A percentile compares a stretch with the other conserved stretches of the same genome.
These are phyloP conservation scores for Lampris megalopsis DNA, from an alignment of 2,113 vertebrate genomes.

Conservation along the genomic window DNA sequence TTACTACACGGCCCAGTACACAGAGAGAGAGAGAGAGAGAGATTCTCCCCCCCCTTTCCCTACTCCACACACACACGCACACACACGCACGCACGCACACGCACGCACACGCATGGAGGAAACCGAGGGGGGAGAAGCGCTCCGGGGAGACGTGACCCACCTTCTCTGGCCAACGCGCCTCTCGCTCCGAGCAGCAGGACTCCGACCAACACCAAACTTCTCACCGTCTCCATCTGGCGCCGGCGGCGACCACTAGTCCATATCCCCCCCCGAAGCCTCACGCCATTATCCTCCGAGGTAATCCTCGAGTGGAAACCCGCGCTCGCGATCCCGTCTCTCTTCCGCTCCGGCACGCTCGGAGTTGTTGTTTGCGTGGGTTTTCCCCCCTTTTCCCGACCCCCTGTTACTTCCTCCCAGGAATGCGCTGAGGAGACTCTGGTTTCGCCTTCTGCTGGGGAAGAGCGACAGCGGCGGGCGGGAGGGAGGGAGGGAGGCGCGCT, in stretches of 20 bases:
- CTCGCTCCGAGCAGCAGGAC: slow-evolving; percentile 75
- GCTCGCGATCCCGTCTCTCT: too few species aligned
- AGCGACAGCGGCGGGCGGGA: slow-evolving; percentile 58
- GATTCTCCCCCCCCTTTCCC: too few species aligned
- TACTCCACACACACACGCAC: background rate
- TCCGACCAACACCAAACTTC: slow-evolving; percentile 81
- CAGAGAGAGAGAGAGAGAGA: too few species aligned
- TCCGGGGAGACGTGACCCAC: slow-evolving; percentile 70
- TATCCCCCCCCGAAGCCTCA: slow-evolving; percentile 23
- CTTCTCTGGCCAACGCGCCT: slow-evolving; percentile 80
- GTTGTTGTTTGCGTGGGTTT: slow-evolving; percentile 38
- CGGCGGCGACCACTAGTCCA: slow-evolving; percentile 72
- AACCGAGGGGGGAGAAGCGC: background rate
- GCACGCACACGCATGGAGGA: background rate
- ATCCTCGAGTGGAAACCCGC: too few species aligned
- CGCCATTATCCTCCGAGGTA: too few species aligned
- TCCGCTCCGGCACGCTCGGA: slow-evolving; percentile 4
- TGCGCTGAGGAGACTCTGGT: slow-evolving; percentile 13
- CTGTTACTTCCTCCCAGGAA: slow-evolving; percentile 71
- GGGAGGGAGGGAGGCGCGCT: slow-evolving; percentile 67
- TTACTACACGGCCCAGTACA: background rate
- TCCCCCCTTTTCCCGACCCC: slow-evolving; percentile 25
- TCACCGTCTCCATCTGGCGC: slow-evolving; percentile 79
- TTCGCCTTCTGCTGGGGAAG: slow-evolving; percentile 58
- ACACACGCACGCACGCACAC: slow-evolving; percentile 2